A percentile compares a stretch with the other conserved stretches of the same genome.
phyloP scores from a whole-genome alignment of 2,113 vertebrate species.

The Sciurus niger region DNA sequence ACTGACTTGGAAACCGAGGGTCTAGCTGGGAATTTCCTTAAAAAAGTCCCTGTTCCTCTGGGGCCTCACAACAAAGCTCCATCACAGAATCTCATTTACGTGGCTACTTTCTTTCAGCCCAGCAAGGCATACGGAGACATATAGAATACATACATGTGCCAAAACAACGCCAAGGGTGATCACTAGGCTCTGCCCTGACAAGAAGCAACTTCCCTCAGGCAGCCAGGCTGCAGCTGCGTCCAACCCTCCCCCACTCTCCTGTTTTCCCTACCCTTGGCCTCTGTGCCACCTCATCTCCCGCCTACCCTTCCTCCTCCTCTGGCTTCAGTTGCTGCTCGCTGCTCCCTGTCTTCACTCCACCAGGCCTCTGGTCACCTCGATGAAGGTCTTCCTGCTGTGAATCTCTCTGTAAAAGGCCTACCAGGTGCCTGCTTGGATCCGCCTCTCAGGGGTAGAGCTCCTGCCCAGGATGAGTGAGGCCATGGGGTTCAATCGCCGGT shows the following conservation, averaged over 20 bases:
- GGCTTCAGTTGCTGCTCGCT: background rate
- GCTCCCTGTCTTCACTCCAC: background rate
- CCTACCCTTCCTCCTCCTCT: background rate
- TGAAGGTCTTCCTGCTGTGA: background rate
- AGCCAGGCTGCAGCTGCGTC: background rate
- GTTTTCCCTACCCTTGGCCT: background rate
- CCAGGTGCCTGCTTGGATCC: background rate
- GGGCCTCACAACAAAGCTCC: background rate
- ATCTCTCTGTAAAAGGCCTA: background rate
- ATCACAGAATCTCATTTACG: background rate
- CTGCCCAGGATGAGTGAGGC: too few relatives aligned
- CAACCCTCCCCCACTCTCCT: background rate
- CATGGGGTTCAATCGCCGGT: too few relatives aligned
- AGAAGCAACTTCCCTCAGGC: background rate
- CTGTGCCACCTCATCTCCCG: accelerated
- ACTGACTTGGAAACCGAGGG: background rate
- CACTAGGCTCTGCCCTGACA: background rate
- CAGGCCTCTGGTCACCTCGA: background rate
- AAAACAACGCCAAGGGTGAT: background rate
- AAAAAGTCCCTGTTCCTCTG: background rate
- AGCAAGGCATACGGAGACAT: background rate
- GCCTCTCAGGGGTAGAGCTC: background rate
- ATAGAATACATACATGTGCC: background rate
- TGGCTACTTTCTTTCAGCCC: background rate
- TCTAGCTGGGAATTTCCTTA: background rate